phyloP scores from a whole-genome alignment of 2,888 invertebrate genomes.

The Drosophila mercatorum region DNA sequence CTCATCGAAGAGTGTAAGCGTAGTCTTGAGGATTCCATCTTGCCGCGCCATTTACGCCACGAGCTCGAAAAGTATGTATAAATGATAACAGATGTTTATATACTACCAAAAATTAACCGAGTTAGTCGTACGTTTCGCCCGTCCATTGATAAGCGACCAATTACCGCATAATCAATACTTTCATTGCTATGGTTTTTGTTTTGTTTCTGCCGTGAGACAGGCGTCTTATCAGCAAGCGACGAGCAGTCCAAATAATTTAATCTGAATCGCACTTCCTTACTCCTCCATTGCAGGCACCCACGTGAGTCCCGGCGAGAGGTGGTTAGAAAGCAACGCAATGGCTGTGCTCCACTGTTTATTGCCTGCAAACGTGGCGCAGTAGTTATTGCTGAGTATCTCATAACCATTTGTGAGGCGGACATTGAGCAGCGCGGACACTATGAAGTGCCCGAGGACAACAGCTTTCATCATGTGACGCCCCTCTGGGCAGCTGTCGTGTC shows the following conservation, averaged over 20 bases:
- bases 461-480: conserved; percentile 92
- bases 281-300: conserved; percentile 85
- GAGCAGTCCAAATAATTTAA: not conserved
- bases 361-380: conserved; percentile 89
- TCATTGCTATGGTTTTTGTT: conserved; percentile 19
- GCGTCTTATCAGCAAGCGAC: conserved; percentile 41
- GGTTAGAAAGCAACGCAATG: conserved; percentile 89
- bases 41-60: conserved; percentile 79
- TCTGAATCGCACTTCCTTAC: conserved; percentile 27
- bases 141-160: conserved; percentile 44
- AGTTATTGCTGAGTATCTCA: conserved; percentile 93
- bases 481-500: conserved; percentile 97
- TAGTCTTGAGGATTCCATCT: conserved; percentile 77
- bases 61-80: conserved; percentile 82
- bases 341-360: conserved; percentile 92
- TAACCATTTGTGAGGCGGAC: conserved; percentile 92
- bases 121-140: conserved; percentile 17
- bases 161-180: conserved; percentile 50
- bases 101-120: conserved; percentile 10
- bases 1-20: conserved; percentile 83
- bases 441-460: conserved; percentile 92
- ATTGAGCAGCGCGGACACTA: conserved; percentile 94
- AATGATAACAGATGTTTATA: conserved; percentile 9
- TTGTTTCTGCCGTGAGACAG: conserved; percentile 24
- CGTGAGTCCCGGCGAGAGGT: conserved; percentile 88